phyloP scores from a whole-genome alignment of 2,888 invertebrate species.

The Gonocerus acuteangulatus region DNA sequence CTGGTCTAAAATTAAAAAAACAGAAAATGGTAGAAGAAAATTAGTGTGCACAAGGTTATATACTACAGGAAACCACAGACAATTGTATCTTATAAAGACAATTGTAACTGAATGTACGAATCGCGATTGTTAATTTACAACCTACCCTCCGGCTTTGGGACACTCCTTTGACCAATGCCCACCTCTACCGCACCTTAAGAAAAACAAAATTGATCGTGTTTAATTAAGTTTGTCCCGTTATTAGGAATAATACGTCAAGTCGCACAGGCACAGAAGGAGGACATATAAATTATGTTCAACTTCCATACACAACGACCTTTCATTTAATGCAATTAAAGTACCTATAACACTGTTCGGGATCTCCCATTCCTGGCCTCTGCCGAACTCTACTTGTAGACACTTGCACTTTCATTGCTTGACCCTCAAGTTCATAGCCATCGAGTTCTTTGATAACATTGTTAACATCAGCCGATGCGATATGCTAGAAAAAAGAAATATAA shows the following conservation, averaged over 20 bases:
- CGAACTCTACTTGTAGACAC: constrained; percentile 87
- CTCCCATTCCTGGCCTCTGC: constrained; percentile 93
- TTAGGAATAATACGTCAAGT: neutral
- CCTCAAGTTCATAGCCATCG: constrained; percentile 86
- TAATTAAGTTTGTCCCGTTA: constrained; percentile 14
- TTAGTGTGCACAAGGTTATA: neutral
- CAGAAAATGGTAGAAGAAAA: neutral
- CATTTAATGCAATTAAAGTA: constrained; percentile 26
- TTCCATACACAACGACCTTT: too few relatives aligned
- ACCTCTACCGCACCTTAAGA: constrained; percentile 70
- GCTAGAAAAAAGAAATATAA: constrained; percentile 45
- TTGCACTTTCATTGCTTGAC: constrained; percentile 85
- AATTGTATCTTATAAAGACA: neutral
- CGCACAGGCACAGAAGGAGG: constrained; percentile 10
- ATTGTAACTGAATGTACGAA: constrained; percentile 3
- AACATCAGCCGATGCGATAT: constrained; percentile 84
- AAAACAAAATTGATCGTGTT: constrained; percentile 29
- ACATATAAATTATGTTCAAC: neutral
- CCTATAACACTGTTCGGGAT: constrained; percentile 88
- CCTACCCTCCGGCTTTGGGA: constrained; percentile 56
- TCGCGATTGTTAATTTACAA: constrained; percentile 13
- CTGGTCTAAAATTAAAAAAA: constrained; percentile 43
- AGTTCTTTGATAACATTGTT: constrained; percentile 85
- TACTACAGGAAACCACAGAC: too few relatives aligned
- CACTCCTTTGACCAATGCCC: constrained; percentile 97